Base-by-base conservation (phyloP, 2,888 invertebrate species). In the Catocala fraxini region DNA sequence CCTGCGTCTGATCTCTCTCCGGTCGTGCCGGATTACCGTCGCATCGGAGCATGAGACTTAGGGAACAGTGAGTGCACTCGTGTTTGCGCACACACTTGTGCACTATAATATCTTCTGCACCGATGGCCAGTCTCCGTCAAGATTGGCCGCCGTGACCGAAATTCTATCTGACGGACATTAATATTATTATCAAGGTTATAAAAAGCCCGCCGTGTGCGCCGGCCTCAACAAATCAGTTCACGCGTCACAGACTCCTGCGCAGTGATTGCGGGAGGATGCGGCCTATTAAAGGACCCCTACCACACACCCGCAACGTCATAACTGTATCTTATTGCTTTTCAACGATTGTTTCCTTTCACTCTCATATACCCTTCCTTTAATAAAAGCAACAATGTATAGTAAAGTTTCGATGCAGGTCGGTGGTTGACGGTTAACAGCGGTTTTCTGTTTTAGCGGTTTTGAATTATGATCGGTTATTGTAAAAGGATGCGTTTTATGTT, bases 261-360 rank as follows among this genome's bases (percentile, higher is more conserved):
- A 81, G 86, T 91, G 92, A 92, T 92, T 92, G 91, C 88, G 83
- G 89, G 83, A 88, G 88, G 90, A 92, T 90, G 90, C 85, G 70
- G 80, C 73, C 89, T 75, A 92, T 92, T 91, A 90, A 80, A 86
- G 88, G 85, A 87, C 89, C 87, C 89, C 86, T 83, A 59, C 58
- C 39, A 63, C 55, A 63, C 47, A 41, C 57, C 51, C 53, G 41
- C 79, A 63, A 68, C 57, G 58, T 64, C 61, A 47, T 69, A 60
- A 58, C 58, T 63, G 54, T 54, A 60, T 63, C 56, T 63, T 51
- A 53, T 41, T 59, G 66, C 68, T 65, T 63, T 73, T 70, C 77
- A 82, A 73, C 65, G 79, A 75, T 48, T 53, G 69, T 47, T 81
- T 70, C 79, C 76, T 75, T 74, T 68, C 60, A 56, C 54, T 58